Base-by-base conservation (phyloP, 1,140 invertebrate genomes). In the Drosophila navojoa region DNA sequence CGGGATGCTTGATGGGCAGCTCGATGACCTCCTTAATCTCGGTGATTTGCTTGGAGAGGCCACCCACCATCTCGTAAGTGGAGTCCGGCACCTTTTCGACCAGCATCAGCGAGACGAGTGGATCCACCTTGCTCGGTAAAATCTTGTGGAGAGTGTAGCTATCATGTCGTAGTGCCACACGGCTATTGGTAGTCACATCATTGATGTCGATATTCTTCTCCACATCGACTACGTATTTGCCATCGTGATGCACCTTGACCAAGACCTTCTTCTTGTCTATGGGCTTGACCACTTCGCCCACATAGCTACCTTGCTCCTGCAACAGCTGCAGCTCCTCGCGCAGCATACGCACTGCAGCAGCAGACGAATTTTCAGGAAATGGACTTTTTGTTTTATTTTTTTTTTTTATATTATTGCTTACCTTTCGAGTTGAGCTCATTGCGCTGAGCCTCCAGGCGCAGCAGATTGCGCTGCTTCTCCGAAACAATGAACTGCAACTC, bases 391-490 rank as follows among this genome's bases (percentile, higher is more conserved):
- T n/a, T 42, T 4, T 3, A n/a, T n/a, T 42, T n/a, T 1, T 1
- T 13, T 2, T 15, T n/a, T 29, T 40, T 4, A n/a, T n/a, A n/a
- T 27, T 22, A 19, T 9, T 13, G 9, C 35, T 53, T n/a, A 97
- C 96, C 97, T 96, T 99, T 99, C 4, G 98, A 98, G 94, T 99
- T 99, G 0, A 99, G 95, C 93, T 99, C 98, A 95, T 99, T 99
- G 85, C 99, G 94, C 91, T 99, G 98, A 13, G 99, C 99, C 93
- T 99, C 98, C 42, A 99, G 94, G 92, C 99, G 95, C 77, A 98
- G 94, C 16, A 99, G 93, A 94, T 99, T 99, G 93, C 99, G 98
- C 84, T 97, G 97, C 92, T 99, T 99, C 80, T 99, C 98, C 40
- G 97, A 96, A 2, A 99, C 97, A 78, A 97, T 96, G 32, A 99